Conservation (phyloP, 2,888 invertebrate genomes). For the Drosophila nigritarsus region DNA sequence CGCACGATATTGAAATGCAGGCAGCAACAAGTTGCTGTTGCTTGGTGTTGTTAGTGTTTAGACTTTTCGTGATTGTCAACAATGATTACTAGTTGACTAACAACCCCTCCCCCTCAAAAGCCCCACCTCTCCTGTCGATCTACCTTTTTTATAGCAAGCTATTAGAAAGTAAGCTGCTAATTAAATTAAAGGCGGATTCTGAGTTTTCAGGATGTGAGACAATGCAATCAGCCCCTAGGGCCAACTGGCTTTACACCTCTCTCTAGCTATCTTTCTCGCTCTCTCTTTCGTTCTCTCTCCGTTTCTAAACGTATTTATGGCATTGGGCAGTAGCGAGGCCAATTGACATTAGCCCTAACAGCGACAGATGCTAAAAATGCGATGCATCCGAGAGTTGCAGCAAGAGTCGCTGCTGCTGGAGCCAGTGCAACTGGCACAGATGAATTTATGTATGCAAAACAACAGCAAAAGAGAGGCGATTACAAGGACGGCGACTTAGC, state of each 20-base stretch:
- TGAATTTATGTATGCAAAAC: slow-evolving; percentile 85
- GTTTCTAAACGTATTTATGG: slow-evolving; percentile 64
- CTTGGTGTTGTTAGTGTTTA: slow-evolving; percentile 35
- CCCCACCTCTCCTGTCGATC: neutral
- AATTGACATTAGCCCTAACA: slow-evolving; percentile 80
- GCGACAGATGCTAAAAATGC: slow-evolving; percentile 71
- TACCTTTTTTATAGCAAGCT: slow-evolving; percentile 13
- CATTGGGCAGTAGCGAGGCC: slow-evolving; percentile 59
- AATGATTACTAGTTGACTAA: slow-evolving; percentile 69
- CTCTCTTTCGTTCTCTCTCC: neutral
- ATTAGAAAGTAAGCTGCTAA: slow-evolving; percentile 70
- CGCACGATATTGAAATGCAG: slow-evolving; percentile 83
- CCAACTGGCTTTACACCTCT: neutral
- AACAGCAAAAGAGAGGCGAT: slow-evolving; percentile 51
- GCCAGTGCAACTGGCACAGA: slow-evolving; percentile 71
- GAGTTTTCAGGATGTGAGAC: slow-evolving; percentile 33
- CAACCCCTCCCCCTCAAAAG: neutral
- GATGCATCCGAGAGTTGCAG: slow-evolving; percentile 51
- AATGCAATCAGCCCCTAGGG: slow-evolving; percentile 65
- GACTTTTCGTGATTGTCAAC: slow-evolving; percentile 79
- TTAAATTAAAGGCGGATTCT: slow-evolving; percentile 71
- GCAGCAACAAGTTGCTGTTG: slow-evolving; percentile 60
- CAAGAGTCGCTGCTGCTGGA: slow-evolving; percentile 34
- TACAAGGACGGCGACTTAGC: slow-evolving; percentile 1
- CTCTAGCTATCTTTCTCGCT: neutral